Percentiles rank a stretch among this genome's conserved stretches.
phyloP scores from a whole-genome alignment of 2,113 vertebrate species.

The Pungitius pungitius region DNA sequence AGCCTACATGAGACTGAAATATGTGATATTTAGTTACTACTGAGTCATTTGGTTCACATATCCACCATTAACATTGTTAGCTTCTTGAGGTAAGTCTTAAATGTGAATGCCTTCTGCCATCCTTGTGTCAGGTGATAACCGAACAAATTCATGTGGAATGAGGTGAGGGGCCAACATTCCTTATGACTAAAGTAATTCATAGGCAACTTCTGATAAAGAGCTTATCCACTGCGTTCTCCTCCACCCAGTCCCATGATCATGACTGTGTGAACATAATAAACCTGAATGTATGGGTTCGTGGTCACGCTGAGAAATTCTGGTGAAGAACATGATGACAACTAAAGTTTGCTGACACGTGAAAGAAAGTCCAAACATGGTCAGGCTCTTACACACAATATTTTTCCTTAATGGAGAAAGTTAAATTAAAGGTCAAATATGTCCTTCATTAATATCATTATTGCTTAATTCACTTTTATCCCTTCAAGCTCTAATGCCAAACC shows the following conservation, averaged over 20 bases:
- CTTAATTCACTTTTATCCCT: background rate
- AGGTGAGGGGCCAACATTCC: conserved; percentile 72
- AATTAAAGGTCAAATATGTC: no score
- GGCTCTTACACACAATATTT: background rate
- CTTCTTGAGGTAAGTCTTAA: conserved; percentile 4
- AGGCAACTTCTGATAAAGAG: conserved; percentile 64
- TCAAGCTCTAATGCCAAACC: background rate
- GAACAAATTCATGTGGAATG: conserved; percentile 48
- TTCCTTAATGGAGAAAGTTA: background rate
- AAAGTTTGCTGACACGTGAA: background rate
- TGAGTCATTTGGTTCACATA: background rate
- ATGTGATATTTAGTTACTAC: background rate
- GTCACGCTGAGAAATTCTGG: conserved; percentile 1
- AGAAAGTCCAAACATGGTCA: background rate
- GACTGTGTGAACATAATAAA: conserved; percentile 55
- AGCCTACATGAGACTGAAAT: background rate
- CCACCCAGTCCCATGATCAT: conserved; percentile 63
- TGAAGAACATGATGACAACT: background rate
- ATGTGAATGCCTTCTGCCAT: conserved; percentile 13
- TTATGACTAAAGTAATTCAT: conserved; percentile 63
- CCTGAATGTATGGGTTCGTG: conserved; percentile 21
- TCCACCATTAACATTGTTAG: background rate
- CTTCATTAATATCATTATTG: background rate
- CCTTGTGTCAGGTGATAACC: conserved; percentile 50
- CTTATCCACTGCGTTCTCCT: conserved; percentile 63